phyloP scores from a whole-genome alignment of 2,888 invertebrate genomes.

The Smittia sp. region DNA sequence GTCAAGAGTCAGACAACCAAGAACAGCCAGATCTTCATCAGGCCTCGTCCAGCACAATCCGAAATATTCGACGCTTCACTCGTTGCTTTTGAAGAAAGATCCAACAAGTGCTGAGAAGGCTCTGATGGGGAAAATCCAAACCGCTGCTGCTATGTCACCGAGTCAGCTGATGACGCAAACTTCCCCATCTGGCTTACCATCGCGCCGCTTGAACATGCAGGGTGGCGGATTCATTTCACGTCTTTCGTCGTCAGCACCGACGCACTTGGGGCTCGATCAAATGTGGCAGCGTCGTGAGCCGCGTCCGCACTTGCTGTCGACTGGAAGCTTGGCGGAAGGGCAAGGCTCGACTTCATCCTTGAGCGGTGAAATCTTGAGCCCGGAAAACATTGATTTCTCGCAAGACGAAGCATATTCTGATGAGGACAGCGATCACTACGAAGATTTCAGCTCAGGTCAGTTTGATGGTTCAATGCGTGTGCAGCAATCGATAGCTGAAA shows the following conservation, averaged over 20 bases:
- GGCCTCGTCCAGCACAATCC: conserved; percentile 43
- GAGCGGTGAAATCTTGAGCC: conserved; percentile 78
- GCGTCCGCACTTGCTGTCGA: conserved; percentile 78
- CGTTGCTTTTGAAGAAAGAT: conserved; percentile 67
- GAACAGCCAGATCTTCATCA: conserved; percentile 43
- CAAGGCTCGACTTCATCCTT: conserved; percentile 81
- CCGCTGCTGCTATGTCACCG: conserved; percentile 61
- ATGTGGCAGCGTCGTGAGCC: conserved; percentile 87
- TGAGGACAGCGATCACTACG: conserved; percentile 83
- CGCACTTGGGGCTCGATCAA: conserved; percentile 76
- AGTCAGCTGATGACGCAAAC: conserved; percentile 54
- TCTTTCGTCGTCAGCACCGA: conserved; percentile 83
- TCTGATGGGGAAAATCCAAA: conserved; percentile 57
- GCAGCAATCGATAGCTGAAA: background rate
- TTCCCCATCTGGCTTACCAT: conserved; percentile 49
- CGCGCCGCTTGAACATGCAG: conserved; percentile 52
- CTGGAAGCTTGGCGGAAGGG: conserved; percentile 70
- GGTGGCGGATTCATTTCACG: conserved; percentile 56
- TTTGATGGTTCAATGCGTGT: background rate
- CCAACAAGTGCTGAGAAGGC: conserved; percentile 58
- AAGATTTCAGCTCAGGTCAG: conserved; percentile 75
- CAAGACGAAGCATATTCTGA: conserved; percentile 77
- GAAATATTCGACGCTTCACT: conserved; percentile 59
- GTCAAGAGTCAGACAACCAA: conserved; percentile 50
- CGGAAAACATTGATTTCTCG: conserved; percentile 73